These are phyloP conservation scores for Triplophysa rosa DNA, from an alignment of 2,113 vertebrate species.

Conservation along the genomic window DNA sequence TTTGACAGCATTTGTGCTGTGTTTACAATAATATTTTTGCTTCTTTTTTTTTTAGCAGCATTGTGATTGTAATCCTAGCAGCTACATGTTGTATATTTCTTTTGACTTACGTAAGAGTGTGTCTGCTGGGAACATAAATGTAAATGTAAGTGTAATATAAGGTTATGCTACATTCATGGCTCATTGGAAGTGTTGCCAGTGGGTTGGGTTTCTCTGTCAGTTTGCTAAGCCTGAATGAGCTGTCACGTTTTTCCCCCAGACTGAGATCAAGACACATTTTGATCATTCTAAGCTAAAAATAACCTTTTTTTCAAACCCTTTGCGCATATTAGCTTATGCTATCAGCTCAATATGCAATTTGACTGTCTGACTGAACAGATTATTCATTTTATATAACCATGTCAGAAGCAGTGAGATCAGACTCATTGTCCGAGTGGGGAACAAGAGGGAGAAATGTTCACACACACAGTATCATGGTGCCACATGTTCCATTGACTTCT, in stretches of 20 bases:
- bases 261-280: slow-evolving; percentile 38
- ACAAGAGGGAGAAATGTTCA: neutral
- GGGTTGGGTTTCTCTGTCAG: slow-evolving; percentile 29
- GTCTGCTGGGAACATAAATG: neutral
- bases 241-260: slow-evolving; percentile 12
- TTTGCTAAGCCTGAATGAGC: slow-evolving; percentile 30
- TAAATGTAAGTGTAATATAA: neutral
- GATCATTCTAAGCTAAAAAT: slow-evolving; percentile 40
- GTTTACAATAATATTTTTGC: no score
- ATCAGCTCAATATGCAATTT: slow-evolving; percentile 38
- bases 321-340: slow-evolving; percentile 34
- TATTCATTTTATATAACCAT: slow-evolving; percentile 34
- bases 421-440: neutral
- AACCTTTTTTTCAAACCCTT: neutral
- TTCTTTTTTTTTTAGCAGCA: no score
- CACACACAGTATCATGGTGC: neutral
- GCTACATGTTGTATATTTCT: neutral
- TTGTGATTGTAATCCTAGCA: neutral
- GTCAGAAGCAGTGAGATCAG: slow-evolving; percentile 32
- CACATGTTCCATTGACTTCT: no score
- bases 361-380: slow-evolving; percentile 43
- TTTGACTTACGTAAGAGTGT: neutral
- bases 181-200: slow-evolving; percentile 34
- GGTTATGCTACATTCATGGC: neutral
- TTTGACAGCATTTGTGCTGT: no score